Evolutionary conservation across 2,797 vertebrate genomes (phyloP).

Genomic region (Cetoscarus ocellatus): DNA sequence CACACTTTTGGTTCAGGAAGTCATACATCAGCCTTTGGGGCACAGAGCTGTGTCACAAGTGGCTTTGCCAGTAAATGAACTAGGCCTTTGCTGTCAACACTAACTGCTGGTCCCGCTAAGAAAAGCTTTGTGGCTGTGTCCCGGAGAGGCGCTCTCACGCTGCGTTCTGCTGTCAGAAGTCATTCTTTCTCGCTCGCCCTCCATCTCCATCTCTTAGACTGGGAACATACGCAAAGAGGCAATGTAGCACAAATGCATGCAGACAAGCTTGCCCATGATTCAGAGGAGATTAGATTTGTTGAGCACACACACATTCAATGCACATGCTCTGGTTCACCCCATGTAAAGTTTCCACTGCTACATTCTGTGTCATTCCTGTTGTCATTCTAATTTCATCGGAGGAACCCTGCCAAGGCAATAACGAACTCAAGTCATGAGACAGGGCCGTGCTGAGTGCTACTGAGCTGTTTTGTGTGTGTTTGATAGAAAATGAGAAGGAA

Average conservation of each 20-base stretch:
- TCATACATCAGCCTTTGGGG: conserved; percentile 47
- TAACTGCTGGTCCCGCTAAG: conserved; percentile 53
- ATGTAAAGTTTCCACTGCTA: conserved; percentile 58
- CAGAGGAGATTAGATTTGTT: conserved; percentile 70
- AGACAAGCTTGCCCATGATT: conserved; percentile 69
- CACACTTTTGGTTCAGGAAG: conserved; percentile 23
- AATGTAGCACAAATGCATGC: conserved; percentile 62
- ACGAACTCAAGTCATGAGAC: conserved; percentile 72
- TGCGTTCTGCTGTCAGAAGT: conserved; percentile 59
- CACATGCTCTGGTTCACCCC: conserved; percentile 42
- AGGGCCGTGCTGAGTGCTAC: conserved; percentile 49
- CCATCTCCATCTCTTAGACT: conserved; percentile 46
- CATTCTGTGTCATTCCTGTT: conserved; percentile 72
- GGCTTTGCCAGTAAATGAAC: conserved; percentile 45
- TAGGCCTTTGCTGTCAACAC: conserved; percentile 50
- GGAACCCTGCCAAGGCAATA: conserved; percentile 74
- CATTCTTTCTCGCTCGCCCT: conserved; percentile 54
- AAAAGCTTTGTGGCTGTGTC: conserved; percentile 62
- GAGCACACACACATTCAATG: conserved; percentile 5
- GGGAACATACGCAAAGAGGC: conserved; percentile 54
- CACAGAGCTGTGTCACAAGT: conserved; percentile 50
- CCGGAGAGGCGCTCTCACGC: conserved; percentile 47
- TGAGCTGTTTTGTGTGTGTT: conserved; percentile 24
- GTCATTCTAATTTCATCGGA: conserved; percentile 74
- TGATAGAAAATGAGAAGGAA: conserved; percentile 7